A percentile compares a stretch with the other conserved stretches of the same genome.
Evolutionary conservation across 2,888 invertebrate species (phyloP).

Genomic region (Lepas anatifera): DNA sequence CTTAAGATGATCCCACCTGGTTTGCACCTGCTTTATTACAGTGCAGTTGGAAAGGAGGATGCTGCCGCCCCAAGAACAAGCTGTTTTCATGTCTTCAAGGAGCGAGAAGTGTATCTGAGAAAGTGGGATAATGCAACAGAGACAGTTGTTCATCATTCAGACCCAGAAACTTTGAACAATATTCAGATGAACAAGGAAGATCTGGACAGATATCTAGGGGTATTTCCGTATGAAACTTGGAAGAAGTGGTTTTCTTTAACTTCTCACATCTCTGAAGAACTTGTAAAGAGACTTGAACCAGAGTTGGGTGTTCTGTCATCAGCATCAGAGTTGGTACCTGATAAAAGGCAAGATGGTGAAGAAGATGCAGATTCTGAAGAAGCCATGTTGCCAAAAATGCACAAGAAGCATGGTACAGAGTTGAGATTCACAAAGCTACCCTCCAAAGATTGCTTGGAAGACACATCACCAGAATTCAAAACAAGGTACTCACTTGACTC

Average conservation of each 20-base stretch:
- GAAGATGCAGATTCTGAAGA: background rate
- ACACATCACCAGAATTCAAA: slow-evolving; percentile 66
- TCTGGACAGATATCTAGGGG: slow-evolving; percentile 68
- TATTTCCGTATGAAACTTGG: slow-evolving; percentile 82
- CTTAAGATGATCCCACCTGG: slow-evolving; percentile 99
- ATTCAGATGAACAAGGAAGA: slow-evolving; percentile 53
- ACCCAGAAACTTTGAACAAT: slow-evolving; percentile 40
- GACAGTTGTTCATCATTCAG: slow-evolving; percentile 26
- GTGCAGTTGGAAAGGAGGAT: slow-evolving; percentile 41
- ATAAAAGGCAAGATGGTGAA: background rate
- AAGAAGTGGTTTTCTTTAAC: slow-evolving; percentile 72
- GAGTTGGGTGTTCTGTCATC: slow-evolving; percentile 37
- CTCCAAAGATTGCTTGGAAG: slow-evolving; percentile 57
- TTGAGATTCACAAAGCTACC: slow-evolving; percentile 68
- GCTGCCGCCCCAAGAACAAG: slow-evolving; percentile 65
- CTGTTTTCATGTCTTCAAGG: slow-evolving; percentile 71
- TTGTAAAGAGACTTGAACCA: background rate
- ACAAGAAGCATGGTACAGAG: slow-evolving; percentile 64
- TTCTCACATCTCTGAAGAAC: slow-evolving; percentile 49
- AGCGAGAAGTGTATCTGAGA: slow-evolving; percentile 68
- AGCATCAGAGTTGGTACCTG: slow-evolving; percentile 25
- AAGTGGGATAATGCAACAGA: slow-evolving; percentile 73
- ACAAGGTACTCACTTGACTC: slow-evolving; percentile 76
- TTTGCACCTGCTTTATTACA: slow-evolving; percentile 81
- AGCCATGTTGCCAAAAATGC: slow-evolving; percentile 61